Conservation (phyloP, 2,888 invertebrate genomes). For the Meandrusa payeni region DNA sequence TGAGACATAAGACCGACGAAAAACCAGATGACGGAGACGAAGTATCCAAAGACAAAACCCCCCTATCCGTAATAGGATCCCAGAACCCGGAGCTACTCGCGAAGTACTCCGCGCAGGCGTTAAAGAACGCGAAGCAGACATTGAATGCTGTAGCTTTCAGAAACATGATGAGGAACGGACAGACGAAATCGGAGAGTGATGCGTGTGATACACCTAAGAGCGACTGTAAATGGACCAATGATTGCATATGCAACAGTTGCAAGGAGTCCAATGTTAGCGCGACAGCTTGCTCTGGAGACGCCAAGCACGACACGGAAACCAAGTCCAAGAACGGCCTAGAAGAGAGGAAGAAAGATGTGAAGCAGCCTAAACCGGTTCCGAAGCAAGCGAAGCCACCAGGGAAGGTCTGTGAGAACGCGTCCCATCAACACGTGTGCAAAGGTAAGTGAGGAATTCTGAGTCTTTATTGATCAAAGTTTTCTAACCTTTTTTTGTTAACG, state of each 20-base stretch:
- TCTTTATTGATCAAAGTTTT: no score
- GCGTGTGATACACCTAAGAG: constrained; percentile 61
- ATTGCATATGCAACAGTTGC: constrained; percentile 59
- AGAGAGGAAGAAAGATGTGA: constrained; percentile 41
- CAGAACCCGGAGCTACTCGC: constrained; percentile 61
- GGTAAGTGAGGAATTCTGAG: constrained; percentile 52
- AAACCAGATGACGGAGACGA: constrained; percentile 30
- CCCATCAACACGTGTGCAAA: constrained; percentile 71
- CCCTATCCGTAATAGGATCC: constrained; percentile 40
- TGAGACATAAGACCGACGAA: constrained; percentile 34
- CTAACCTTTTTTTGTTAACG: no score
- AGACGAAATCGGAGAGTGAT: constrained; percentile 62
- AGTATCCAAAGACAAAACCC: constrained; percentile 33
- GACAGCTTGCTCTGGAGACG: constrained; percentile 48
- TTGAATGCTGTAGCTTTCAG: constrained; percentile 65
- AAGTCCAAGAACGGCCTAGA: constrained; percentile 36
- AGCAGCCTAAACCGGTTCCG: constrained; percentile 45
- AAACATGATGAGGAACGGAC: constrained; percentile 56
- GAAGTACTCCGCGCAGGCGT: constrained; percentile 65
- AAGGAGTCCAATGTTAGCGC: constrained; percentile 43
- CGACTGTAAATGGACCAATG: constrained; percentile 69
- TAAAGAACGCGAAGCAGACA: constrained; percentile 63
- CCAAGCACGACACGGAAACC: constrained; percentile 46
- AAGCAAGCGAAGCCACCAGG: constrained; percentile 46
- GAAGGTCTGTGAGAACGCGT: constrained; percentile 61